A percentile compares a stretch with the other conserved stretches of the same genome.
phyloP scores from a whole-genome alignment of 2,797 vertebrate genomes.

The Xiphophorus birchmanni region DNA sequence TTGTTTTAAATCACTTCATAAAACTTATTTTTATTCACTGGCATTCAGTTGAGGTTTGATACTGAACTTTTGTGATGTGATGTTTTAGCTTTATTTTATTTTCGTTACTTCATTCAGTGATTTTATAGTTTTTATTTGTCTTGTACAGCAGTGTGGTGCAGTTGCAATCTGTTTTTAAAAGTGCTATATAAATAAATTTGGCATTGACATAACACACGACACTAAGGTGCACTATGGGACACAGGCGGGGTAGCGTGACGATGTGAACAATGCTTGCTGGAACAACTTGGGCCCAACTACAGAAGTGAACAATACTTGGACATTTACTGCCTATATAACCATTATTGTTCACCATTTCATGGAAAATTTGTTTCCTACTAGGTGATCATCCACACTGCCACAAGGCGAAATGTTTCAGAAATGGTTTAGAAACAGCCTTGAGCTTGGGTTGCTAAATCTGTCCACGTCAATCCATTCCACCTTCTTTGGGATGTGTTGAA shows the following conservation, averaged over 20 bases:
- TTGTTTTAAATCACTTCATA: too few relatives aligned
- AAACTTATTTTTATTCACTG: too few relatives aligned
- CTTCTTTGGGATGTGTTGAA: neutral
- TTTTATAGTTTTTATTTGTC: too few relatives aligned
- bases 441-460: neutral
- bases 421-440: too few relatives aligned
- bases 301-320: neutral
- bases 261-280: neutral
- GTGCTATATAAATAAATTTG: too few relatives aligned
- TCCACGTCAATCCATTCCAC: neutral
- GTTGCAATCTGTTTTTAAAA: too few relatives aligned
- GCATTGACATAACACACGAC: neutral
- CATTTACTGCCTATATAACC: neutral
- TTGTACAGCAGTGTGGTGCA: too few relatives aligned
- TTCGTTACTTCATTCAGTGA: too few relatives aligned
- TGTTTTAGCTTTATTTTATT: too few relatives aligned
- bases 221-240: neutral
- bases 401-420: neutral
- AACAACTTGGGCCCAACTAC: neutral
- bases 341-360: neutral
- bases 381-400: neutral
- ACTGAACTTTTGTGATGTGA: too few relatives aligned
- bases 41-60: too few relatives aligned
- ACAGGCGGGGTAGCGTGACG: neutral
- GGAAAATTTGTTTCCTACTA: neutral